Conservation (phyloP, 2,113 vertebrate species). For the Ctenodactylus gundi region DNA sequence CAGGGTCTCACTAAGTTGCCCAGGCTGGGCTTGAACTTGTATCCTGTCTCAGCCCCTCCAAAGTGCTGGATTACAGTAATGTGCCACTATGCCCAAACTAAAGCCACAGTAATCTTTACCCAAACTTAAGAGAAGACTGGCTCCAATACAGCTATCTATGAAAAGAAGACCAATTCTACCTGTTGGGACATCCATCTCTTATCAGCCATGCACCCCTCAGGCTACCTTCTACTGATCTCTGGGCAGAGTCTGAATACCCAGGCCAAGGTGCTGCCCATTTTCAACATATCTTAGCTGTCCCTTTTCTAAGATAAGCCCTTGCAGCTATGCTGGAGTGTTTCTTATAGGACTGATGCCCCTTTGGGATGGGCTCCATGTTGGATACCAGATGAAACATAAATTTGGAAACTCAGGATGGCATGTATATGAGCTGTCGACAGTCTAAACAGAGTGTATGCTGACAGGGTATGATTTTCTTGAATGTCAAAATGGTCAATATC, state of each 20-base stretch:
- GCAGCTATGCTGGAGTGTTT: not conserved
- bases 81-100: not conserved
- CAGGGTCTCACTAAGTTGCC: not conserved
- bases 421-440: not conserved
- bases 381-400: not conserved
- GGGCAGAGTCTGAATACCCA: not conserved
- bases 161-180: not conserved
- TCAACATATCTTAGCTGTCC: not conserved
- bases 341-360: not conserved
- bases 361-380: not conserved
- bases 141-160: not conserved
- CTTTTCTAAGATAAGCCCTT: slow-evolving; percentile 7
- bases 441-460: not conserved
- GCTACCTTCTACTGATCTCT: not conserved
- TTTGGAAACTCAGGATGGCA: not conserved
- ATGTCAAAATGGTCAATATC: not conserved
- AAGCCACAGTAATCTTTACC: not conserved
- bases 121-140: not conserved
- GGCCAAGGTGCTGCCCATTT: not conserved
- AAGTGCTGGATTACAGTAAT: not conserved
- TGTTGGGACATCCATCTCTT: not conserved
- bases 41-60: not conserved
- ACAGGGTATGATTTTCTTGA: not conserved
- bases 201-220: not conserved
- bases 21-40: not conserved